Evolutionary conservation across 2,888 invertebrate species (phyloP).

Genomic region (Limnephilus auricula): DNA sequence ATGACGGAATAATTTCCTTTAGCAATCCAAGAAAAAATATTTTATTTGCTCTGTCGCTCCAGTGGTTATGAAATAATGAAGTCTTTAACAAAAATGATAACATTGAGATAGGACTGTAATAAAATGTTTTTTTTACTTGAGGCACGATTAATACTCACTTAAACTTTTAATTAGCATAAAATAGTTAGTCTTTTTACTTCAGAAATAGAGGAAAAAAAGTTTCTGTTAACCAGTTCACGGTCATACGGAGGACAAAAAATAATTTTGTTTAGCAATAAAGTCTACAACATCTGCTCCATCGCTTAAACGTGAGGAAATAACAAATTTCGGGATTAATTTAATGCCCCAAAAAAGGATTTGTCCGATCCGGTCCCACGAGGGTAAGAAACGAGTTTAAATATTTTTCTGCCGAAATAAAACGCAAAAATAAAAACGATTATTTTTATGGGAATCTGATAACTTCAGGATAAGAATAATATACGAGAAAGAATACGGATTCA

Average conservation of each 20-base stretch:
- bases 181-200: too few relatives aligned
- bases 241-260: neutral
- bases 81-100: too few relatives aligned
- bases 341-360: neutral
- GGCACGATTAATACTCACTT: neutral
- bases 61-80: too few relatives aligned
- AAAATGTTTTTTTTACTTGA: neutral
- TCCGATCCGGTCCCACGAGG: neutral
- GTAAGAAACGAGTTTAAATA: neutral
- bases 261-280: neutral
- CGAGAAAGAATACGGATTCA: neutral
- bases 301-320: slow-evolving; percentile 3
- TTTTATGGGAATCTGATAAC: neutral
- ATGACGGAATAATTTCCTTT: too few relatives aligned
- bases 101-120: too few relatives aligned
- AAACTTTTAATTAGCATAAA: too few relatives aligned
- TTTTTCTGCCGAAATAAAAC: neutral
- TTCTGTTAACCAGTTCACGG: neutral
- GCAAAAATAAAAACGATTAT: neutral
- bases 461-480: neutral
- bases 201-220: too few relatives aligned
- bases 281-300: neutral
- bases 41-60: too few relatives aligned
- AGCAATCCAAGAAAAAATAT: too few relatives aligned
- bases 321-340: slow-evolving; percentile 9